Conservation (phyloP, 2,113 vertebrate genomes). For the Candoia aspera region DNA sequence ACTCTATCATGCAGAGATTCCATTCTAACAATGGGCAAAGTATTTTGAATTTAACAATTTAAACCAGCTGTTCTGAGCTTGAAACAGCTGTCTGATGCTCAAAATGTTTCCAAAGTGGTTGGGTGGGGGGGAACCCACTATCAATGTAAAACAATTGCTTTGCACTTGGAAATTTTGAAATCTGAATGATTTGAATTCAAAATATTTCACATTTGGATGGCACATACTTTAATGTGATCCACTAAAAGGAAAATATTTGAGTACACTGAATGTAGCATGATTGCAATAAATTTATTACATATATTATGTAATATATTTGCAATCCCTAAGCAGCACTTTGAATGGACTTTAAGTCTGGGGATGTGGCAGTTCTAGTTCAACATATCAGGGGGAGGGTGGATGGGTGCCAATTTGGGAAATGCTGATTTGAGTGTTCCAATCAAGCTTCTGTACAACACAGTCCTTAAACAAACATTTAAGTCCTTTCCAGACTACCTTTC, state of each 20-base stretch:
- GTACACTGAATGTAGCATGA: not conserved
- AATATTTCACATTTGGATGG: not conserved
- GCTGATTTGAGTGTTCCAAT: not conserved
- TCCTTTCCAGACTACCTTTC: not conserved
- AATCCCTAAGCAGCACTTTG: not conserved
- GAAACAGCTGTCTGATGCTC: not conserved
- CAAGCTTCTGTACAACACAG: not conserved
- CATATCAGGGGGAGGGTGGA: not conserved
- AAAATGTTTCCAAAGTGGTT: not conserved
- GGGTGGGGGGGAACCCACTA: not conserved
- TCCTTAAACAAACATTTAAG: not conserved
- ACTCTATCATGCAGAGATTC: not conserved
- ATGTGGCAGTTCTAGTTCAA: not conserved
- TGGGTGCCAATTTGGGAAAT: not conserved
- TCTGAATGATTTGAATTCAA: not conserved
- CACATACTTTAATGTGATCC: not conserved
- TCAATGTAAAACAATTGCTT: not conserved
- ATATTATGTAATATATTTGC: not conserved
- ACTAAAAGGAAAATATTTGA: not conserved
- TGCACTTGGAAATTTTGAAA: not conserved
- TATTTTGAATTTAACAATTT: not conserved
- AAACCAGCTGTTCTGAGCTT: not conserved
- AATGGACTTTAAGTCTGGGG: not conserved
- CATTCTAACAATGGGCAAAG: not conserved
- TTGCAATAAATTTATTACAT: not conserved